Base-by-base conservation (phyloP, 2,888 invertebrate genomes). In the Hyles lineata region DNA sequence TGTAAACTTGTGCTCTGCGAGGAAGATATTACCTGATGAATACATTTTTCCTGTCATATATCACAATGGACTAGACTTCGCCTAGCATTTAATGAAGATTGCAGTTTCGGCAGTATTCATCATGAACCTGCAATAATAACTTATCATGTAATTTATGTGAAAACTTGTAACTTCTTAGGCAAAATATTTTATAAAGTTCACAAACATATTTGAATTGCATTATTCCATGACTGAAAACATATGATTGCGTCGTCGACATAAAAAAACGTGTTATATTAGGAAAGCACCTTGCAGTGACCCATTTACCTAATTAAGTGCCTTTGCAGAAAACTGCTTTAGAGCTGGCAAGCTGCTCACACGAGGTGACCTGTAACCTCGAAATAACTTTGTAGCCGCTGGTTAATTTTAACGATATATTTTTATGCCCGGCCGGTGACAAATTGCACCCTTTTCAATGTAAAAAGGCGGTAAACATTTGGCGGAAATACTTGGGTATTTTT, bases 301-400 rank as follows among this genome's bases (percentile, higher is more conserved):
- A 50, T 67, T 50, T 67, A 67, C 67, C 50, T 67, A 67, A 50
- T 67, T 67, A 67, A 43, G 67, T 50, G 67, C 23, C 67, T 23
- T 67, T 43, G 67, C 23, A 67, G 23, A 43, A 67, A 35, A 63
- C 50, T 50, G 67, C 43, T 67, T 50, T 50, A 21, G 23, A 50
- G 50, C 23, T 35, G 63, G 32, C 35, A 35, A 63, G 63, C 63
- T 35, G 63, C 29, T 67, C 43, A 50, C 43, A 23, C 50, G 67
- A 67, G 43, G 43, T 50, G 67, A 67, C 67, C 67, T 67, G 23
- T 67, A 67, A 67, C 43, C 67, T 67, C 43, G 43, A 67, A 67
- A 43, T 43, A 23, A 67, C 67, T 67, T 67, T 43, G 62, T 62
- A 2, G 43, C 43, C 50, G 67, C 43, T 8, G 23, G 67, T 67